Evolutionary conservation across 2,797 vertebrate species (phyloP).

Genomic region (Mallotus villosus): DNA sequence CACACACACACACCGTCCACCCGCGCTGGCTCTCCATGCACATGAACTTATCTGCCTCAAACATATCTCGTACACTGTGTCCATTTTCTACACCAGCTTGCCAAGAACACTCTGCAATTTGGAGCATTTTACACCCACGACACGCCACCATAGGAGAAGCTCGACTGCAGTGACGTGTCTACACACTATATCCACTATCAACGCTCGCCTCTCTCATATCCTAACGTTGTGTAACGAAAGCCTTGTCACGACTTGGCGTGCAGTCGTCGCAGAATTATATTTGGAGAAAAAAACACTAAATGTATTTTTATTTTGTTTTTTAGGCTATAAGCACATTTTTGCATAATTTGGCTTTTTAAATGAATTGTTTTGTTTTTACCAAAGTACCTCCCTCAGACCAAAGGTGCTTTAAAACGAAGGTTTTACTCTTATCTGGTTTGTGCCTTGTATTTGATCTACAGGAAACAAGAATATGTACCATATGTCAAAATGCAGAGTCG

Average conservation of each 20-base stretch:
- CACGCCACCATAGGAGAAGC: conserved; percentile 45
- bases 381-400: conserved; percentile 84
- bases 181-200: conserved; percentile 37
- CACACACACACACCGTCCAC: conserved; percentile 46
- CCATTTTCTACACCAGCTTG: conserved; percentile 81
- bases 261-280: conserved; percentile 46
- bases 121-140: conserved; percentile 50
- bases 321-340: conserved; percentile 20
- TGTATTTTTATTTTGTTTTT: conserved; percentile 48
- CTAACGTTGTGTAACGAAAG: conserved; percentile 37
- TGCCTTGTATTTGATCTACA: conserved; percentile 82
- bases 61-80: conserved; percentile 97
- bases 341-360: conserved; percentile 23
- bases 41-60: conserved; percentile 81
- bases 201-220: conserved; percentile 38
- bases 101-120: conserved; percentile 75
- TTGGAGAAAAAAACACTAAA: conserved; percentile 58
- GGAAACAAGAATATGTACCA: conserved; percentile 62
- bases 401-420: conserved; percentile 85
- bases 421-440: conserved; percentile 78
- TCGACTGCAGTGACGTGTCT: conserved; percentile 41
- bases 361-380: conserved; percentile 71
- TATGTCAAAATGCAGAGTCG: conserved; percentile 37
- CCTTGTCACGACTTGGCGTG: conserved; percentile 56
- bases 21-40: conserved; percentile 60